Conservation (phyloP, 2,888 invertebrate genomes). For the Diachrysia chrysitis region DNA sequence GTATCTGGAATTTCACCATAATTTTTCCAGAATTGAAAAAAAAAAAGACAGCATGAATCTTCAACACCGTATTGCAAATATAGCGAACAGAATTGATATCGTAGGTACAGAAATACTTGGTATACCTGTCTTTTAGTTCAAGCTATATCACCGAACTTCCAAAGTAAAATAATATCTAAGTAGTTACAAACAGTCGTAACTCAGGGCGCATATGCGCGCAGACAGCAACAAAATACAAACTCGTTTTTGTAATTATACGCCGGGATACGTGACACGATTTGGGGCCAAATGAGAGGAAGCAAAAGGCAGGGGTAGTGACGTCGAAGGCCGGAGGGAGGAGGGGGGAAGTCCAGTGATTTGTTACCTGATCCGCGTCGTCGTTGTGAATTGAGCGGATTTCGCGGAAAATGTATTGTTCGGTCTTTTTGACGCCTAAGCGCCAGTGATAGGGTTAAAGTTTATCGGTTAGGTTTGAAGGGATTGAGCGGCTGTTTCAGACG, state of each 20-base stretch:
- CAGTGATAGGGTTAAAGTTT: conserved; percentile 56
- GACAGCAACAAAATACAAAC: conserved; percentile 62
- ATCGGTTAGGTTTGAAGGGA: conserved; percentile 58
- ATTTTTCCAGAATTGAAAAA: too few species aligned
- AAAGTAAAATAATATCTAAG: conserved; percentile 29
- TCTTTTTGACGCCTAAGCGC: conserved; percentile 63
- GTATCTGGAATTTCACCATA: too few species aligned
- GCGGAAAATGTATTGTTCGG: conserved; percentile 59
- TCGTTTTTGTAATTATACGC: conserved; percentile 72
- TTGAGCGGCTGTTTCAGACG: conserved; percentile 49
- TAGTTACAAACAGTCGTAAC: conserved; percentile 47
- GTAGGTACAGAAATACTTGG: too few species aligned
- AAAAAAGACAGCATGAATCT: too few species aligned
- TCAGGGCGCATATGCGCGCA: conserved; percentile 53
- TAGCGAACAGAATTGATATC: too few species aligned
- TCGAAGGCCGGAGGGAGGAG: conserved; percentile 18
- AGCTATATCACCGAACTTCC: conserved; percentile 28
- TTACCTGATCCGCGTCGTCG: conserved; percentile 61
- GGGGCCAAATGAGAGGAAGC: conserved; percentile 65
- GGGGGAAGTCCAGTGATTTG: conserved; percentile 61
- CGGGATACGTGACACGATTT: conserved; percentile 69
- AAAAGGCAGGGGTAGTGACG: conserved; percentile 22
- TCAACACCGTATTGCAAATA: too few species aligned
- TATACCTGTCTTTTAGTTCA: conserved; percentile 17
- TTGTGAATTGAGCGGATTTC: conserved; percentile 65